phyloP scores from a whole-genome alignment of 2,113 vertebrate species.

The Pardalotus punctatus region DNA sequence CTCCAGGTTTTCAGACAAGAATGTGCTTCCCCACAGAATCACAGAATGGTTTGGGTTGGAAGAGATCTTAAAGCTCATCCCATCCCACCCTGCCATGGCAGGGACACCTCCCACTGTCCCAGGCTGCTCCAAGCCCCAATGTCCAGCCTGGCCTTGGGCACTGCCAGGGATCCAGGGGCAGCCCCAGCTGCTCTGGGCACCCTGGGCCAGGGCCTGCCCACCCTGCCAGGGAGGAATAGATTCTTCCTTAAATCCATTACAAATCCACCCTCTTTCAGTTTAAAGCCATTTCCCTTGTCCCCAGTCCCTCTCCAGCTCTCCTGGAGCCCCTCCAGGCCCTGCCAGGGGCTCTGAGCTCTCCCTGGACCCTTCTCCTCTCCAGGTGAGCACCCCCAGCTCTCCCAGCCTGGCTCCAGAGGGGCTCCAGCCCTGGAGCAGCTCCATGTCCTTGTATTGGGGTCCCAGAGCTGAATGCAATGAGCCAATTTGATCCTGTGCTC shows the following conservation, averaged over 20 bases:
- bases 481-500: background rate
- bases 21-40: background rate
- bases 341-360: background rate
- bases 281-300: background rate
- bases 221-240: rapidly evolving
- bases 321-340: background rate
- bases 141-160: background rate
- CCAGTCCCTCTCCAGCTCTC: background rate
- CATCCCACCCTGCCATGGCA: background rate
- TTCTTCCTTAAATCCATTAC: background rate
- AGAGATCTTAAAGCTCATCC: background rate
- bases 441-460: background rate
- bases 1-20: background rate
- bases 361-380: background rate
- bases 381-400: background rate
- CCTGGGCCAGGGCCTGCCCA: background rate
- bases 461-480: background rate
- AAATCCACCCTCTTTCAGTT: background rate
- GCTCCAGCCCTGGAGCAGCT: background rate
- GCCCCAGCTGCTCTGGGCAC: background rate
- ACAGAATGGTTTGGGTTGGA: background rate
- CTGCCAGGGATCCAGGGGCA: background rate
- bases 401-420: background rate
- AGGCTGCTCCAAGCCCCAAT: background rate
- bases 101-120: background rate